Evolutionary conservation across 1,140 invertebrate genomes (phyloP), one percentile per base, ranked within the genome.

Genomic region (Tetraneura akinire): DNA sequence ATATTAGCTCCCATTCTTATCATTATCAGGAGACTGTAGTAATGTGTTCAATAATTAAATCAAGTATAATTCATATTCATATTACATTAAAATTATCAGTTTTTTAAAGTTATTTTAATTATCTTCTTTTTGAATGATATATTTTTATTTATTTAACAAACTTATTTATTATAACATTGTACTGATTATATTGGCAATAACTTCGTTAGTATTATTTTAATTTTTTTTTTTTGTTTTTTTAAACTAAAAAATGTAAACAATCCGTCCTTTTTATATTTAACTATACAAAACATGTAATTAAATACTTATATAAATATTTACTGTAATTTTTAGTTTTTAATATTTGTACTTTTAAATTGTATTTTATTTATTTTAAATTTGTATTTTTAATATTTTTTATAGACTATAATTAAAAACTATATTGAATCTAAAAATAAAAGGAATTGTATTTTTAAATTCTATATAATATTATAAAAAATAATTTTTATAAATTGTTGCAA

Each of bases 181-280:
- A 8, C 32, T 37, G 32, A 3, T 3, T 8, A 37, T 37, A 37
- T 37, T 37, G 32, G 8, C 8, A 37, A 37, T 3, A 37, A 37
- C 32, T 37, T 37, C 8, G 3, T 37, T 37, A 37, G 32, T 37
- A 37, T 8, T 8, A n/a, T n/a, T n/a, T n/a, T n/a, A n/a, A n/a
- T n/a, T n/a, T n/a, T n/a, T n/a, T n/a, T n/a, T n/a, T 37, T 37
- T 37, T 37, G 32, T 37, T 37, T 37, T 71, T 32, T 8, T 71
- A 3, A 70, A 71, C 68, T 71, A 5, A 71, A n/a, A 70, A 71
- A 1, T 71, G 68, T 71, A 71, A 71, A 49, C 47, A 10, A 29
- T 71, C 68, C 68, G 68, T 71, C 68, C 68, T 49, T 71, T 71
- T 71, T 71, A 32, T 71, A 29, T 45, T 23, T 68, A 68, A 68